Percentiles rank a stretch among this genome's conserved stretches.
Evolutionary conservation across 2,113 vertebrate species (phyloP).

Genomic region (Rhea americana): DNA sequence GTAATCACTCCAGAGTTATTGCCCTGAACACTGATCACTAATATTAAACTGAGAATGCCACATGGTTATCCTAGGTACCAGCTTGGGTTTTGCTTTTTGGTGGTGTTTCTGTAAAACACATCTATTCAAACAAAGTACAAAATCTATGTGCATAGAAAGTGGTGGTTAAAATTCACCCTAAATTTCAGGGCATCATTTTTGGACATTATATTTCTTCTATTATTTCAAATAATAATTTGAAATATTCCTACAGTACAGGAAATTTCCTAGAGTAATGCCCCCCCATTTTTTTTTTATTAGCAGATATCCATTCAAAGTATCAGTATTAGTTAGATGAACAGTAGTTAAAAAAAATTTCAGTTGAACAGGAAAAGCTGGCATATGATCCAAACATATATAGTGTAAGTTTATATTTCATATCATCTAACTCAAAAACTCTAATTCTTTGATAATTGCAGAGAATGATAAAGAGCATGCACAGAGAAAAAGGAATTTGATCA

Average conservation of each 20-base stretch:
- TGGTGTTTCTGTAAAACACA: rapidly evolving
- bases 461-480: not conserved
- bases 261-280: too few relatives aligned
- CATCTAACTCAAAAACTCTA: not conserved
- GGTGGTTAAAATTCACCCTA: not conserved
- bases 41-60: not conserved
- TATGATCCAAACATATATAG: not conserved
- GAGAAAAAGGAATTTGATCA: constrained; percentile 20
- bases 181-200: not conserved
- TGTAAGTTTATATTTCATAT: not conserved
- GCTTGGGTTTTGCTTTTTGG: not conserved
- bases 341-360: not conserved
- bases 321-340: not conserved
- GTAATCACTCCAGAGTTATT: not conserved
- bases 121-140: not conserved
- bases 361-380: too few relatives aligned
- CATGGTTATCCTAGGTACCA: not conserved
- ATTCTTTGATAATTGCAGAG: not conserved
- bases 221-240: not conserved
- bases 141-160: not conserved
- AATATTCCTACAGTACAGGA: not conserved
- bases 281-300: not conserved
- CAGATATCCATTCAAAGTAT: not conserved
- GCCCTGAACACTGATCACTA: not conserved
- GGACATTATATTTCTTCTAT: not conserved